Evolutionary conservation across 2,113 vertebrate genomes (phyloP).

Genomic region (Myocastor coypus): DNA sequence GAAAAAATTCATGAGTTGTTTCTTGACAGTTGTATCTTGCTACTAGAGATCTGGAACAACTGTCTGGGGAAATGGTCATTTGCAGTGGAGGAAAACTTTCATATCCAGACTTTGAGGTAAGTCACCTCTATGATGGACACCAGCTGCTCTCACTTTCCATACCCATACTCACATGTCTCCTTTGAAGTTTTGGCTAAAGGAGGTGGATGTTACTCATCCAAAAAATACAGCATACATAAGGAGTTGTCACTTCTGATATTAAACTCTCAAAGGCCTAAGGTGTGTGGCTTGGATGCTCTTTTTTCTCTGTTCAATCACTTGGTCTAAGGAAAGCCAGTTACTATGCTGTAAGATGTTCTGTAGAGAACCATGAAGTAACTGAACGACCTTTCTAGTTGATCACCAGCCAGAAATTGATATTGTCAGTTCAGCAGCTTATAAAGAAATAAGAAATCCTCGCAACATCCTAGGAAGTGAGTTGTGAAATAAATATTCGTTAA

Average conservation of each 20-base stretch:
- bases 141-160: not conserved
- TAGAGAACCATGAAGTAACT: not conserved
- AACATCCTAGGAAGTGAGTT: not conserved
- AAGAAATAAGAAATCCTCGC: not conserved
- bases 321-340: not conserved
- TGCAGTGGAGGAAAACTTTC: not conserved
- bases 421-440: not conserved
- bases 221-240: not conserved
- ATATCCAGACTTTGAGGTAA: not conserved
- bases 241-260: not conserved
- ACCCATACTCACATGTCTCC: too few species aligned
- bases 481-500: not conserved
- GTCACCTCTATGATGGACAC: not conserved
- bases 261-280: not conserved
- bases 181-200: not conserved
- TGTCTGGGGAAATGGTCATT: not conserved
- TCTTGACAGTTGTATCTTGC: not conserved
- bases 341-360: too few species aligned
- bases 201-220: not conserved
- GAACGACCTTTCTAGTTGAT: not conserved
- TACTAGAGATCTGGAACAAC: not conserved
- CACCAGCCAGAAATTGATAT: not conserved
- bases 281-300: not conserved
- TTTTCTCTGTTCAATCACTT: not conserved
- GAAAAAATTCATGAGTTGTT: not conserved